Conservation (phyloP, 2,113 vertebrate species). For the Taurulus bubalis region DNA sequence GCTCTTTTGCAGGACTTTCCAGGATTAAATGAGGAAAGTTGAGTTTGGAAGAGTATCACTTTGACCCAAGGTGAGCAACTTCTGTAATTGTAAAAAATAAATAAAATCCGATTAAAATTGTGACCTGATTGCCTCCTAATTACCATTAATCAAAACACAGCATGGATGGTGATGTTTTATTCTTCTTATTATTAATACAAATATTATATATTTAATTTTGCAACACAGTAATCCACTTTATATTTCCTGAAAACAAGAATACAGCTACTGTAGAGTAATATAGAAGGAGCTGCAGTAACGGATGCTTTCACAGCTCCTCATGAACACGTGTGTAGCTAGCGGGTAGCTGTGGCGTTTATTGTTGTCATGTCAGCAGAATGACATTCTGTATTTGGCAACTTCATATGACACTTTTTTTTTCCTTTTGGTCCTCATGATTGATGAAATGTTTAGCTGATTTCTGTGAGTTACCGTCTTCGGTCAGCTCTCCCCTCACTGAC, state of each 20-base stretch:
- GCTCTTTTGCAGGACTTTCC: slow-evolving; percentile 66
- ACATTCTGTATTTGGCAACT: neutral
- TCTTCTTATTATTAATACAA: neutral
- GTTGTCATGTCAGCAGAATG: neutral
- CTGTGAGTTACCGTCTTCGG: neutral
- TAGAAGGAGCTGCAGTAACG: slow-evolving; percentile 7
- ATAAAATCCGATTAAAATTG: neutral
- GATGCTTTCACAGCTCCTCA: neutral
- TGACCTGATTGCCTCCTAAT: neutral
- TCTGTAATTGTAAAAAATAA: slow-evolving; percentile 16
- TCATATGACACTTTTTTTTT: neutral
- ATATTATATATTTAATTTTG: neutral
- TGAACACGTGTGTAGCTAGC: neutral
- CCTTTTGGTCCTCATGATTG: neutral
- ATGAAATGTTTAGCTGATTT: slow-evolving; percentile 4
- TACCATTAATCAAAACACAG: slow-evolving; percentile 8
- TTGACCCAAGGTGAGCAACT: slow-evolving; percentile 70
- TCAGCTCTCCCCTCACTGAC: neutral
- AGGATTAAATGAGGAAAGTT: slow-evolving; percentile 58
- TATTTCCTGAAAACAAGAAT: neutral
- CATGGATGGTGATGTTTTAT: neutral
- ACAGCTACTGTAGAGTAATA: neutral
- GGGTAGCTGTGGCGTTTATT: neutral
- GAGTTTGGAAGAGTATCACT: slow-evolving; percentile 39
- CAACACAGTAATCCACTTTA: too few relatives aligned